Conservation (phyloP, 2,113 vertebrate genomes). For the Pseudolaguvia tuberculata region DNA sequence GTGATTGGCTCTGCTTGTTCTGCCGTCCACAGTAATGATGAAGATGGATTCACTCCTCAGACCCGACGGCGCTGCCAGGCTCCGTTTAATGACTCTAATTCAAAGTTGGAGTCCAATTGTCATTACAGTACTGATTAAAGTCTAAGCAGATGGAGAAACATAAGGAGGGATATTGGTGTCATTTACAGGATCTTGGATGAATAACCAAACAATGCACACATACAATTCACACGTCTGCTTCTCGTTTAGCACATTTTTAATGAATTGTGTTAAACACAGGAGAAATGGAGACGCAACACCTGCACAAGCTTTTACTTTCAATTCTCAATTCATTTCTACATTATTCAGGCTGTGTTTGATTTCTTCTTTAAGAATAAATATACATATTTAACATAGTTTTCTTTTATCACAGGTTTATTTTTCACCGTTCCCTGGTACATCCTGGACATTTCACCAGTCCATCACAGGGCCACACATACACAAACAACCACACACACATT, state of each 20-base stretch:
- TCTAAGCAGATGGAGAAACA: slow-evolving; percentile 26
- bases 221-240: not conserved
- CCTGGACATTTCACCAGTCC: no score
- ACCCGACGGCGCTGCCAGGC: slow-evolving; percentile 4
- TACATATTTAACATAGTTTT: no score
- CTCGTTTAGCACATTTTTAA: not conserved
- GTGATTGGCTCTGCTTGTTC: slow-evolving; percentile 30
- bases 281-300: no score
- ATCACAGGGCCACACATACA: no score
- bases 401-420: no score
- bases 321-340: no score
- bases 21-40: slow-evolving; percentile 38
- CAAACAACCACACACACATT: no score
- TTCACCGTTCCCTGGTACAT: no score
- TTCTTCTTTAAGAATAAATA: no score
- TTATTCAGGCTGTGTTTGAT: not conserved
- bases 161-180: not conserved
- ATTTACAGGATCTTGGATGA: not conserved
- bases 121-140: slow-evolving; percentile 36
- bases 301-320: not conserved
- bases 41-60: slow-evolving; percentile 40
- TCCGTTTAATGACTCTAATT: slow-evolving; percentile 44
- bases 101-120: slow-evolving; percentile 34
- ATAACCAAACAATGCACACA: not conserved
- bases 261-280: not conserved